Evolutionary conservation across 2,888 invertebrate genomes (phyloP).

Genomic region (Temnothorax ravouxi): DNA sequence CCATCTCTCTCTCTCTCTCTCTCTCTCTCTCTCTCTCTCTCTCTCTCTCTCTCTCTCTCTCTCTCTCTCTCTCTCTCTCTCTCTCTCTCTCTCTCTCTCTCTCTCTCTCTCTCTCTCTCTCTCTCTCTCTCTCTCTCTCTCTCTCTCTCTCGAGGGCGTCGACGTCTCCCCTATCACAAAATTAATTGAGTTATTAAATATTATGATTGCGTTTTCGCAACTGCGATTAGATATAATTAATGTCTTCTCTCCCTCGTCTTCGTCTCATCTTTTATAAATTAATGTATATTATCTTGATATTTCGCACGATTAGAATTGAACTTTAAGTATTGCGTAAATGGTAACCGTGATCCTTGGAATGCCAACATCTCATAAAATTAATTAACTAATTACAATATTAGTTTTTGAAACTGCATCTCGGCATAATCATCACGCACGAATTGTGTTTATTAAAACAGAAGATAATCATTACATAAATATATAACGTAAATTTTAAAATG

Average conservation of each 20-base stretch:
- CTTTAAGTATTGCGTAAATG: slow-evolving; percentile 5
- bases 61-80: not conserved
- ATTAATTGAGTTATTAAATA: slow-evolving; percentile 52
- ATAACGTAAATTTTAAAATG: not conserved
- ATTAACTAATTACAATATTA: slow-evolving; percentile 18
- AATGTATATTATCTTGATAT: slow-evolving; percentile 14
- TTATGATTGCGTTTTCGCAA: slow-evolving; percentile 28
- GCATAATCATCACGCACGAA: not conserved
- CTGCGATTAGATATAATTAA: slow-evolving; percentile 31
- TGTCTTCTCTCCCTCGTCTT: not conserved
- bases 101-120: not conserved
- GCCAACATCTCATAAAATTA: not conserved
- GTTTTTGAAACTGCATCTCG: not conserved
- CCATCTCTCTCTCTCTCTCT: not conserved
- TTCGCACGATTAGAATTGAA: slow-evolving; percentile 29
- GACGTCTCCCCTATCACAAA: not conserved
- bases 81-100: not conserved
- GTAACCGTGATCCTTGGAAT: not conserved
- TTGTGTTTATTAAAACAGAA: slow-evolving; percentile 2
- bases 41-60: not conserved
- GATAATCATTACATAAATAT: not conserved
- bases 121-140: not conserved
- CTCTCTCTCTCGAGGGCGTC: not conserved
- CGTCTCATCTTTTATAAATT: slow-evolving; percentile 10
- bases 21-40: not conserved